phyloP scores from a whole-genome alignment of 2,113 vertebrate species.

The Pterocles gutturalis region DNA sequence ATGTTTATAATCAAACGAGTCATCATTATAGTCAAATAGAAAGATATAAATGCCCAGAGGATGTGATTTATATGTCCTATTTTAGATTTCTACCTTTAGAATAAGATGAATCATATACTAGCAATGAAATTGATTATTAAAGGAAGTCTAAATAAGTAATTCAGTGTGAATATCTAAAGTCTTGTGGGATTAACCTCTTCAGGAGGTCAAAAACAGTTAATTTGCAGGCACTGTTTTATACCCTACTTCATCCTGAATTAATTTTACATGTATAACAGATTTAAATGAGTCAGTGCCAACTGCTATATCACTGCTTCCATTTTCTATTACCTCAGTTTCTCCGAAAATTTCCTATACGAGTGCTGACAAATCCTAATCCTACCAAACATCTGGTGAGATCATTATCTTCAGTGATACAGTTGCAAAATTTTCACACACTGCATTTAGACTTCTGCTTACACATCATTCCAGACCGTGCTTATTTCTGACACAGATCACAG shows the following conservation, averaged over 20 bases:
- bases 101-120: constrained; percentile 8
- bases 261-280: neutral
- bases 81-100: constrained; percentile 16
- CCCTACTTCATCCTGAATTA: neutral
- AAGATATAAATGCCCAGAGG: neutral
- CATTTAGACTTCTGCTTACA: neutral
- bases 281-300: neutral
- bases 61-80: constrained; percentile 8
- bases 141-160: neutral
- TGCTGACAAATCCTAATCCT: neutral
- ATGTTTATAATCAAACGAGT: constrained; percentile 55
- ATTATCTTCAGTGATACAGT: neutral
- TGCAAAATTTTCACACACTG: neutral
- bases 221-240: neutral
- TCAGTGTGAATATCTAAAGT: neutral
- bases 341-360: neutral
- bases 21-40: constrained; percentile 37
- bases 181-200: neutral
- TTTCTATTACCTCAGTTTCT: neutral
- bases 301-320: neutral
- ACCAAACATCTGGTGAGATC: neutral
- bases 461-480: fast-evolving
- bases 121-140: constrained; percentile 24
- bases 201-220: neutral
- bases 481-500: neutral